These are phyloP conservation scores for Drosophila niveifrons DNA, from an alignment of 2,888 invertebrate species.

Conservation along the genomic window DNA sequence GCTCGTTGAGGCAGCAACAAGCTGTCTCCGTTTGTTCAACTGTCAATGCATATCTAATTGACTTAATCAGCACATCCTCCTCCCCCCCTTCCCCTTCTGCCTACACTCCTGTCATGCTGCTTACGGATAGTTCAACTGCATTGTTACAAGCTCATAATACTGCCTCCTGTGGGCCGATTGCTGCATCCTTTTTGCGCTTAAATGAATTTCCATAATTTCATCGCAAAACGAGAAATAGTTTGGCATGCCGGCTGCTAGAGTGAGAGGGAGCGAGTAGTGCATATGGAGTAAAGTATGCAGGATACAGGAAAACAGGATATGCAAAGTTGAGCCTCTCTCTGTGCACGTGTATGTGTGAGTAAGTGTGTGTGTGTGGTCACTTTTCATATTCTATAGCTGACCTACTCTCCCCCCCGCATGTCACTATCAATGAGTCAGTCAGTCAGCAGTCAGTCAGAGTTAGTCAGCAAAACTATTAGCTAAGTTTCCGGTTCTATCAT, in stretches of 20 bases:
- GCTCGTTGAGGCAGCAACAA: conserved; percentile 33
- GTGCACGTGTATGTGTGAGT: conserved; percentile 6
- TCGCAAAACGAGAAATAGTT: conserved; percentile 10
- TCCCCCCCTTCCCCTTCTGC: not conserved
- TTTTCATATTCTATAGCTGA: conserved; percentile 28
- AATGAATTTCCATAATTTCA: conserved; percentile 44
- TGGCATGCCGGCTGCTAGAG: conserved; percentile 8
- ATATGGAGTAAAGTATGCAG: not conserved
- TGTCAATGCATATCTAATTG: conserved; percentile 56
- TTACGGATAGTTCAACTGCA: conserved; percentile 2
- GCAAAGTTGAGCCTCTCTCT: conserved; percentile 1
- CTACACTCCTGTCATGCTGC: not conserved
- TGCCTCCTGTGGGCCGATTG: conserved; percentile 37
- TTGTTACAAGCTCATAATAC: conserved; percentile 28
- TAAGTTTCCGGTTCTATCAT: conserved; percentile 38
- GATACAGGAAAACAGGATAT: conserved; percentile 8
- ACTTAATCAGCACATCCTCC: conserved; percentile 50
- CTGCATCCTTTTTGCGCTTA: conserved; percentile 52
- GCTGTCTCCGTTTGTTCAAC: conserved; percentile 51
- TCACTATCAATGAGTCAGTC: conserved; percentile 13
- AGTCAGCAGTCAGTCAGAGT: conserved; percentile 8
- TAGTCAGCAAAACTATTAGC: conserved; percentile 40
- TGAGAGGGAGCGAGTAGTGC: conserved; percentile 1
- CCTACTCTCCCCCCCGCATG: conserved; percentile 12
- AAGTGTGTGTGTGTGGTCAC: conserved; percentile 6